phyloP scores from a whole-genome alignment of 2,113 vertebrate genomes.

The Trichomycterus rosablanca region DNA sequence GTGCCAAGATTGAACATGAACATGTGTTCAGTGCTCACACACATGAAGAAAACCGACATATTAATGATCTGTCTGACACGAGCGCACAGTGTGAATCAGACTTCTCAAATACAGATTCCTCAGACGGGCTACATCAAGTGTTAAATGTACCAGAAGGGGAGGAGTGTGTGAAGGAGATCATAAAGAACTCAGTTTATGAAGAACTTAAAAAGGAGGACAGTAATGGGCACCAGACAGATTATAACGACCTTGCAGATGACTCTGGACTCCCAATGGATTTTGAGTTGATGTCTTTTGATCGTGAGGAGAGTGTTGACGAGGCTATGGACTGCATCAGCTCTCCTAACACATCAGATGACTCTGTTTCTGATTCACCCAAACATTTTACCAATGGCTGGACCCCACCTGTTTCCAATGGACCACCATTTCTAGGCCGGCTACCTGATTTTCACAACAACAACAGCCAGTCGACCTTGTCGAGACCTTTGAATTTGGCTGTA shows the following conservation, averaged over 20 bases:
- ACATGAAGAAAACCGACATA: neutral
- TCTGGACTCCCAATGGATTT: constrained; percentile 54
- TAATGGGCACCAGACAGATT: neutral
- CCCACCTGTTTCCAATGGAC: constrained; percentile 53
- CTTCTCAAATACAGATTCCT: too few relatives aligned
- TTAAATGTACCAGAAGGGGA: too few relatives aligned
- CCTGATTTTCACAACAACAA: constrained; percentile 75
- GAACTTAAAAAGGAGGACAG: neutral
- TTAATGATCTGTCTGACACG: too few relatives aligned
- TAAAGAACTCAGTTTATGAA: neutral
- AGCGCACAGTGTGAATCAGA: too few relatives aligned
- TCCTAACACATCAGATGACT: constrained; percentile 54
- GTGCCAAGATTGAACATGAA: constrained; percentile 11
- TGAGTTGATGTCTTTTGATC: constrained; percentile 60
- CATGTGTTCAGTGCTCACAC: constrained; percentile 9
- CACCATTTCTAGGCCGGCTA: constrained; percentile 53
- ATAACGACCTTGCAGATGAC: constrained; percentile 24
- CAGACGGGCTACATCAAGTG: neutral
- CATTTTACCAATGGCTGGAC: constrained; percentile 61
- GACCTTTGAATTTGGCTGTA: constrained; percentile 65
- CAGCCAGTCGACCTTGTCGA: too few relatives aligned
- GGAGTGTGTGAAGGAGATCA: constrained; percentile 11
- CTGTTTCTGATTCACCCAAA: constrained; percentile 14
- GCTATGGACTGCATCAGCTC: constrained; percentile 74
- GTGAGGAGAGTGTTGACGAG: constrained; percentile 53